Evolutionary conservation across 2,888 invertebrate genomes (phyloP).

Genomic region (Pomacea canaliculata): DNA sequence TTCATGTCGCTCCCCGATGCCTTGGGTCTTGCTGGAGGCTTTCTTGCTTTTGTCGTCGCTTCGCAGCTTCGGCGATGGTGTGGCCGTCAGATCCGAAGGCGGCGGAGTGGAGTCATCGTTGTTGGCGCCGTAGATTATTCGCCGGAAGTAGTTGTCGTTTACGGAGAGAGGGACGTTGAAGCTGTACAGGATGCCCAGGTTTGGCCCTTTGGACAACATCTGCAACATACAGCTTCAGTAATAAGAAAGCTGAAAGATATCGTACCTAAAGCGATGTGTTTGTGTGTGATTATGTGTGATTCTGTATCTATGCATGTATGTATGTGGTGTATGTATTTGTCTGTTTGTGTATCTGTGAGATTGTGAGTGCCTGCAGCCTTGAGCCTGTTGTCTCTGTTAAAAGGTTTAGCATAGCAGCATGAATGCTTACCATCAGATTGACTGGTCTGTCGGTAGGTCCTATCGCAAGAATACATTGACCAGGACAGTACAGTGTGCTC

Average conservation of each 20-base stretch:
- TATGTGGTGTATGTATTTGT: no score
- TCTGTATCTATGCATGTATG: no score
- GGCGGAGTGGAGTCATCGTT: background rate
- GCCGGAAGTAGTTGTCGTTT: slow-evolving; percentile 26
- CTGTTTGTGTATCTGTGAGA: no score
- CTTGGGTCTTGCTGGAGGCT: background rate
- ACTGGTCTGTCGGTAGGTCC: slow-evolving; percentile 22
- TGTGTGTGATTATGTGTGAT: no score
- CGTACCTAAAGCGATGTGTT: no score
- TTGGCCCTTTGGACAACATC: slow-evolving; percentile 32
- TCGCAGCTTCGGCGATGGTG: background rate
- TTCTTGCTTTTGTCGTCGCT: background rate
- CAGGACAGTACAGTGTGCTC: slow-evolving; percentile 22
- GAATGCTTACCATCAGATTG: slow-evolving; percentile 8
- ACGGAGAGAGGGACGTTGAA: slow-evolving; percentile 36
- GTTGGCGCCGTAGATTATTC: slow-evolving; percentile 7
- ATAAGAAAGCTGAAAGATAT: background rate
- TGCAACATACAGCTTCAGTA: slow-evolving; percentile 12
- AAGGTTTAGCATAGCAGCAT: no score
- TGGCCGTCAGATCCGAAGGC: background rate
- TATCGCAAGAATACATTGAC: slow-evolving; percentile 26
- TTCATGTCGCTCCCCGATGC: background rate
- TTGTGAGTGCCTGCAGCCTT: no score
- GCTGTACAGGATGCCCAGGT: slow-evolving; percentile 36
- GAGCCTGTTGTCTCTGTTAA: no score